These are phyloP conservation scores for Petrolisthes cinctipes DNA, from an alignment of 2,888 invertebrate species.

Conservation along the genomic window DNA sequence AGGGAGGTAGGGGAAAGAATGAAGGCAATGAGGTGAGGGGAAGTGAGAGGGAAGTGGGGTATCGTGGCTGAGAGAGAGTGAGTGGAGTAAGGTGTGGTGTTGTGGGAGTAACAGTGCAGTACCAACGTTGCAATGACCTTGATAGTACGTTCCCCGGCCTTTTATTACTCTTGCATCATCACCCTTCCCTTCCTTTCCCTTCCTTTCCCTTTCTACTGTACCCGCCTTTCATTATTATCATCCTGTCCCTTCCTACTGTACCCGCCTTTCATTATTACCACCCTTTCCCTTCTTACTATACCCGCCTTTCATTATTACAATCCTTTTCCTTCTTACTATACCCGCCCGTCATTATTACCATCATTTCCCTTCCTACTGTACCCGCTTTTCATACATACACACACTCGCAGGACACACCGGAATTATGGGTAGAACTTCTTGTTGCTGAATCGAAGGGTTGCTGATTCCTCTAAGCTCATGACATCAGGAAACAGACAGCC, in stretches of 20 bases:
- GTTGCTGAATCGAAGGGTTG: too few species aligned
- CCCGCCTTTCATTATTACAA: neutral
- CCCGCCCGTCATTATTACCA: neutral
- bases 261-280: neutral
- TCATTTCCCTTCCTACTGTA: neutral
- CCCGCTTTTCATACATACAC: neutral
- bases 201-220: neutral
- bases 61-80: neutral
- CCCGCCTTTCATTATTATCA: neutral
- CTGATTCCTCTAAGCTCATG: too few species aligned
- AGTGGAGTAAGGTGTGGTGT: neutral
- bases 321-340: neutral
- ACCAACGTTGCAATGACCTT: neutral
- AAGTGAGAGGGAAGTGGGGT: neutral
- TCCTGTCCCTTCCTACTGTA: neutral
- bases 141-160: neutral
- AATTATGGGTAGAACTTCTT: too few species aligned
- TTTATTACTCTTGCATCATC: neutral
- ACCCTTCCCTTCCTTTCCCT: neutral
- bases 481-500: too few species aligned
- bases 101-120: neutral
- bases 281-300: neutral
- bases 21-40: too few species aligned
- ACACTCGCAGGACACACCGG: neutral
- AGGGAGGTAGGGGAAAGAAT: too few species aligned